Conservation (phyloP, 2,113 vertebrate genomes). For the Paracanthobrama guichenoti region DNA sequence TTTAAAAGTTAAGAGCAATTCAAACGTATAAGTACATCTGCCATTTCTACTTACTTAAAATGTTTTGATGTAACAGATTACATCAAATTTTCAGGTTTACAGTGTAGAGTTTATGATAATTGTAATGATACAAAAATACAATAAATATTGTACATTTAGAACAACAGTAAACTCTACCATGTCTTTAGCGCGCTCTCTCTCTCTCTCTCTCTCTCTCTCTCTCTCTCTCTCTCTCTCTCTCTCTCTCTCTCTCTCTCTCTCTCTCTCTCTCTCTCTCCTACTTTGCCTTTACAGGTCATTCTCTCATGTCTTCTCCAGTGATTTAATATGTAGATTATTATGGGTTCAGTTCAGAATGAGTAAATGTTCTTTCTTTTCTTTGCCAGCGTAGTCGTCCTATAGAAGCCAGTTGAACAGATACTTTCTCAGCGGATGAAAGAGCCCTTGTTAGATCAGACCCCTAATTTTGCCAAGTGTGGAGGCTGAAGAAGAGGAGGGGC, state of each 20-base stretch:
- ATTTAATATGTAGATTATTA: constrained; percentile 25
- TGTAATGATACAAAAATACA: no score
- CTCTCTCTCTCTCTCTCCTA: background rate
- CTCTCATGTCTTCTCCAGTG: background rate
- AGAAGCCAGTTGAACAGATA: constrained; percentile 11
- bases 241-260: background rate
- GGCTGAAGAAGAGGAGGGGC: constrained; percentile 2
- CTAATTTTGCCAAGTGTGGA: constrained; percentile 30
- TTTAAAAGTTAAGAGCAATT: no score
- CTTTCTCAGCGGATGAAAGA: constrained; percentile 36
- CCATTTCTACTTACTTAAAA: no score
- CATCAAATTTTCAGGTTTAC: no score
- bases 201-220: background rate
- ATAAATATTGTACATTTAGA: background rate
- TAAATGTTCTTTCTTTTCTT: constrained; percentile 24
- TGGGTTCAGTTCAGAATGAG: constrained; percentile 9
- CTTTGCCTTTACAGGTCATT: background rate
- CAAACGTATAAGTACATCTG: no score
- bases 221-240: background rate
- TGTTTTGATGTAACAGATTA: no score
- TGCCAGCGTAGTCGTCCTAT: background rate
- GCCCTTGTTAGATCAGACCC: constrained; percentile 40
- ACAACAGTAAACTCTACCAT: background rate
- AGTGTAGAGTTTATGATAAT: no score
- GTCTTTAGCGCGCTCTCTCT: background rate